Conservation (phyloP, 2,888 invertebrate genomes). For the Himalopsyche japonica region DNA sequence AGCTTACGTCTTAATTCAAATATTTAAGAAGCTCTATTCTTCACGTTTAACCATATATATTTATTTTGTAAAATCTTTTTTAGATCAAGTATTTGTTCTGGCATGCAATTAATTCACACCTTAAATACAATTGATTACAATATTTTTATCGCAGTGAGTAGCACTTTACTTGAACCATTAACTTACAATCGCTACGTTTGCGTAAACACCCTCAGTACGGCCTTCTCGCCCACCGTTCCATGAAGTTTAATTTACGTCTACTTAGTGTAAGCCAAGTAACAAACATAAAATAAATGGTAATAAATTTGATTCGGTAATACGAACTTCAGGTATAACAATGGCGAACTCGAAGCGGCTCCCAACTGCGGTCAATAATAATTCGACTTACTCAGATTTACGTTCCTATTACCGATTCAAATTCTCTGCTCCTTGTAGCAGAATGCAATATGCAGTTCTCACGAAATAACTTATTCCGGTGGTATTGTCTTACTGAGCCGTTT, state of each 20-base stretch:
- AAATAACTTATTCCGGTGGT: too few species aligned
- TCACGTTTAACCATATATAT: too few species aligned
- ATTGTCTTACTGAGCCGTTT: too few species aligned
- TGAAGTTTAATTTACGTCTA: conserved; percentile 35
- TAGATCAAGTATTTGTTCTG: too few species aligned
- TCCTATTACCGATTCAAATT: background rate
- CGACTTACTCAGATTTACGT: background rate
- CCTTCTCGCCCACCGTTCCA: conserved; percentile 11
- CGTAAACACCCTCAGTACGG: background rate
- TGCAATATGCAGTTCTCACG: background rate
- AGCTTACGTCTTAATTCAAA: too few species aligned
- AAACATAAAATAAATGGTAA: conserved; percentile 33
- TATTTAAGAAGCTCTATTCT: too few species aligned
- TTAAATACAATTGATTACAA: too few species aligned
- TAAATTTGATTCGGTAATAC: conserved; percentile 38
- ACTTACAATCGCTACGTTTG: background rate
- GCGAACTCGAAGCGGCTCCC: background rate
- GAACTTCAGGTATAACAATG: conserved; percentile 21
- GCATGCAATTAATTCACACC: too few species aligned
- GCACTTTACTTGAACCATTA: background rate
- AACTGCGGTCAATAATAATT: background rate
- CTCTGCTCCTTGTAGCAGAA: background rate
- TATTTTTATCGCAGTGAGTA: too few species aligned
- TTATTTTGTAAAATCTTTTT: too few species aligned
- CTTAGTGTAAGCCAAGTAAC: conserved; percentile 36